Percentiles rank a stretch among this genome's conserved stretches.
Evolutionary conservation across 2,113 vertebrate genomes (phyloP).

Genomic region (Chlorodrepanis virens): DNA sequence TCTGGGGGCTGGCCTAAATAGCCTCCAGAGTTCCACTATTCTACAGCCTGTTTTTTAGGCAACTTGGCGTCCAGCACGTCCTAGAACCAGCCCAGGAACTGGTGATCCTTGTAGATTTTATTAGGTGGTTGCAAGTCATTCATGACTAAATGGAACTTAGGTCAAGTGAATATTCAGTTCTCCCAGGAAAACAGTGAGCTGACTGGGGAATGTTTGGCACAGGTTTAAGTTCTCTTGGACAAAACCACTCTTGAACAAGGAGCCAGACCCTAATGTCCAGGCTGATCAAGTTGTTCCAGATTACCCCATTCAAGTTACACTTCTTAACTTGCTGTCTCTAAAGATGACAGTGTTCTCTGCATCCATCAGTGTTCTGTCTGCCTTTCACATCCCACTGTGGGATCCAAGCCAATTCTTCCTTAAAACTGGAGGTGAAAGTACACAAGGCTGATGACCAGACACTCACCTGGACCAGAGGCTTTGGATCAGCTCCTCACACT

Average conservation of each 20-base stretch:
- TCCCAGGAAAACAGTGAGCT: not conserved
- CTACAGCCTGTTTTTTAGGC: not conserved
- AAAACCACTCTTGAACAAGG: not conserved
- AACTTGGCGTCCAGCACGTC: not conserved
- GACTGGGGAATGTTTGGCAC: not conserved
- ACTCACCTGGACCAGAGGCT: not conserved
- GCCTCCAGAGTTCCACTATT: not conserved
- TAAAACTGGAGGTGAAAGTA: not conserved
- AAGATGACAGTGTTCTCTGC: not conserved
- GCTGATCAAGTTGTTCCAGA: not conserved
- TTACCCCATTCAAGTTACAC: not conserved
- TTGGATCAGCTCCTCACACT: not conserved
- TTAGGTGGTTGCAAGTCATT: not conserved
- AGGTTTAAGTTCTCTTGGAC: not conserved
- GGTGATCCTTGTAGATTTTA: not conserved
- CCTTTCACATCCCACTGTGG: not conserved
- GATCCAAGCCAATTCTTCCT: not conserved
- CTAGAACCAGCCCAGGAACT: not conserved
- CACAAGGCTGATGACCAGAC: not conserved
- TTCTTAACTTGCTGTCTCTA: not conserved
- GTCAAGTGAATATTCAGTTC: not conserved
- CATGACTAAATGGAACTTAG: not conserved
- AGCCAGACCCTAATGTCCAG: not conserved
- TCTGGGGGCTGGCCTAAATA: rapidly evolving
- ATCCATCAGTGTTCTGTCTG: not conserved